These are phyloP conservation scores for Macrotus californicus DNA, from an alignment of 2,113 vertebrate species.

Conservation along the genomic window DNA sequence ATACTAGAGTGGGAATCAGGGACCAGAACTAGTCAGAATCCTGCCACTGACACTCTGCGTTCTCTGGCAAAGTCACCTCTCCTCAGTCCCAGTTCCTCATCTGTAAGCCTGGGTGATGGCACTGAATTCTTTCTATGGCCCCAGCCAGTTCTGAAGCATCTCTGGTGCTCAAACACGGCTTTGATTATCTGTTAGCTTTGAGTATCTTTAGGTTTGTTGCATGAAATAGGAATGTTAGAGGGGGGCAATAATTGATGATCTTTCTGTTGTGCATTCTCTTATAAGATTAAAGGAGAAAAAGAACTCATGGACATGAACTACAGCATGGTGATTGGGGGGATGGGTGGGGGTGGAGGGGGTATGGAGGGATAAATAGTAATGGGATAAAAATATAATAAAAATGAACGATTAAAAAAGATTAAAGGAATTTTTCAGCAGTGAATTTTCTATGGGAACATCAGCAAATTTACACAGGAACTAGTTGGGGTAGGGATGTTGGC, in stretches of 20 bases:
- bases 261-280: background rate
- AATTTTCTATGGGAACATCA: background rate
- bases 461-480: background rate
- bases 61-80: background rate
- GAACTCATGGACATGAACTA: too few species aligned
- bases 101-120: background rate
- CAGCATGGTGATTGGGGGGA: too few species aligned
- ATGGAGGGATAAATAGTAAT: too few species aligned
- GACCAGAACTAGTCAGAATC: background rate
- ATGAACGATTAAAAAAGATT: background rate
- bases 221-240: background rate
- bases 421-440: background rate
- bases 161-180: background rate
- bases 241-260: too few species aligned
- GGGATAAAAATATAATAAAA: too few species aligned
- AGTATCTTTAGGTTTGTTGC: background rate
- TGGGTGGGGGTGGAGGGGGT: too few species aligned
- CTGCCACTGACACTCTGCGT: rapidly evolving
- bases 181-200: background rate
- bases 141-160: background rate
- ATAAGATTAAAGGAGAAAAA: background rate
- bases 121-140: background rate
- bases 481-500: background rate
- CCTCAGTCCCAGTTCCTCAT: background rate
- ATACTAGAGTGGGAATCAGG: background rate